Base-by-base conservation (phyloP, 2,797 vertebrate species). In the Cebuella pygmaea region DNA sequence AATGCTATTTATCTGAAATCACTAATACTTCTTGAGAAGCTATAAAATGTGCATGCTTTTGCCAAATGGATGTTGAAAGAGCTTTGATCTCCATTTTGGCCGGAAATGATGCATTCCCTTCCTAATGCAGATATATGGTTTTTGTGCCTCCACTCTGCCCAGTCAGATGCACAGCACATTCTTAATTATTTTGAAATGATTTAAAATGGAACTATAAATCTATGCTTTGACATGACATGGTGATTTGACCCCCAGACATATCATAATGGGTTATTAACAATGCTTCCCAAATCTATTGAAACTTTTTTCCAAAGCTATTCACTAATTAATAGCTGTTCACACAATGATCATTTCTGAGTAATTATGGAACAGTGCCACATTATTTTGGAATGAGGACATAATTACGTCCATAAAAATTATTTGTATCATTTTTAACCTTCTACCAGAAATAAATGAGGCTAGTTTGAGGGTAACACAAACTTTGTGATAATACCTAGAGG, bases 171-270 rank as follows among this genome's bases (percentile, higher is more conserved):
- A 97, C 78, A 88, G 90, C 88, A 97, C 86, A 95, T 94, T 97
- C 97, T 97, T 98, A 98, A 98, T 98, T 98, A 98, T 98, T 98
- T 97, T 97, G 96, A 97, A 98, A 98, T 94, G 0, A 97, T 98
- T 97, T 97, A 96, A 96, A 98, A 97, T 75, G 44, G 89, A 95
- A 89, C 96, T 97, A 98, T 98, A 97, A 98, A 98, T 98, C 96
- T 97, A 46, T 33, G 17, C 0, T 96, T 98, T 98, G 98, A 98
- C 98, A 95, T 1, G 94, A 98, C 92, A 88, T 93, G 97, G 96
- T 94, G 98, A 98, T 98, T 95, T 98, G 96, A 98, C 98, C 98
- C 97, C 83, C 90, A 97, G 97, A 98, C 96, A 97, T 94, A 97
- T n/a, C 5, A 0, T 96, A 97, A 96, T 93, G 84, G 91, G 44